These are phyloP conservation scores for Coregonus suidteri DNA, from an alignment of 2,797 vertebrate species.

Conservation along the genomic window DNA sequence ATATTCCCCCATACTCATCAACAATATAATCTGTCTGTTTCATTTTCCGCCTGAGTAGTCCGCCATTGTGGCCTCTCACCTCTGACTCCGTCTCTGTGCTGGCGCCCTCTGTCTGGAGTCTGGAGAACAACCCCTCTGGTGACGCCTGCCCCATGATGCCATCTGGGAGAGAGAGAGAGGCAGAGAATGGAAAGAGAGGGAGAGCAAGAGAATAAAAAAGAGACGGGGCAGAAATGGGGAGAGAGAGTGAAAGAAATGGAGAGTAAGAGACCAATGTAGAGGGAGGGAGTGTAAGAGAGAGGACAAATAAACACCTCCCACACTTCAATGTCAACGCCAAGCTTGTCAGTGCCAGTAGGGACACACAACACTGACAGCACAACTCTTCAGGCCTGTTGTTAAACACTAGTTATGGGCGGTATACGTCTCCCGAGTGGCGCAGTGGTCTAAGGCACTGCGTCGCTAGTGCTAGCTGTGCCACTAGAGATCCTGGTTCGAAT, in stretches of 20 bases:
- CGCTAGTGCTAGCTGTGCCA: no score
- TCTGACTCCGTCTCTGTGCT: slow-evolving; percentile 90
- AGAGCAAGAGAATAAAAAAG: background rate
- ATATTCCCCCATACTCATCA: background rate
- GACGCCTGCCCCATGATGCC: slow-evolving; percentile 79
- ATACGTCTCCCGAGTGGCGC: no score
- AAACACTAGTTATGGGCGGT: no score
- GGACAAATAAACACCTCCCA: slow-evolving; percentile 1
- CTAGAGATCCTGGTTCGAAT: no score
- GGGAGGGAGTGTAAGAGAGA: background rate
- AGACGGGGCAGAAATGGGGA: background rate
- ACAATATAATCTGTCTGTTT: background rate
- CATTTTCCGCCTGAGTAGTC: background rate
- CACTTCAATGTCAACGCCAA: background rate
- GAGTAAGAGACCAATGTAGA: background rate
- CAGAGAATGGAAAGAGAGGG: background rate
- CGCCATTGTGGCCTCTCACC: slow-evolving; percentile 67
- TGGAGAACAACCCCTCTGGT: slow-evolving; percentile 82
- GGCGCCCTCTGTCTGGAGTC: slow-evolving; percentile 87
- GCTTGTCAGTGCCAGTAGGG: background rate
- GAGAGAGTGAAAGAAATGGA: slow-evolving; percentile 3
- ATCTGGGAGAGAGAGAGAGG: slow-evolving; percentile 67
- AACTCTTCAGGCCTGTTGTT: no score
- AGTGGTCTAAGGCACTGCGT: no score
- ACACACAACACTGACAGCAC: background rate